Conservation (phyloP, 2,888 invertebrate species). For the Drosophila hamatofila region DNA sequence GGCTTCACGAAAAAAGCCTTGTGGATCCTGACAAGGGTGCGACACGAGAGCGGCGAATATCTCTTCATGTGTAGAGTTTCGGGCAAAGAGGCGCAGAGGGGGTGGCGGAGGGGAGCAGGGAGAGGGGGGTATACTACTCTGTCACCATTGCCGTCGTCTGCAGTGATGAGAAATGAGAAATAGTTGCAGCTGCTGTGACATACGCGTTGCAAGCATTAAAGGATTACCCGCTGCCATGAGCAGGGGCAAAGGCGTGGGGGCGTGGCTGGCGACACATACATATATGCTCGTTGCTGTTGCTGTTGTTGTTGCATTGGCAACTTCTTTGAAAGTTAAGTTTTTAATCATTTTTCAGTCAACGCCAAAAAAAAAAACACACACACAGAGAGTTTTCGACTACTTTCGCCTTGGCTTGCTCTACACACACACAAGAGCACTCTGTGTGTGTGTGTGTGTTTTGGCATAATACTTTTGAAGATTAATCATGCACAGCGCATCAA, state of each 20-base stretch:
- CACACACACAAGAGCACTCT: no score
- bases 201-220: conserved; percentile 73
- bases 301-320: conserved; percentile 46
- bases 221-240: conserved; percentile 60
- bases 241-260: conserved; percentile 9
- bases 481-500: conserved; percentile 66
- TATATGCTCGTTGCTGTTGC: conserved; percentile 18
- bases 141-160: conserved; percentile 55
- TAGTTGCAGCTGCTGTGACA: conserved; percentile 74
- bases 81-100: background rate
- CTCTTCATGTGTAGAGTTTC: background rate
- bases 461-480: conserved; percentile 54
- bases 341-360: conserved; percentile 72
- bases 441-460: conserved; percentile 15
- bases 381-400: conserved; percentile 22
- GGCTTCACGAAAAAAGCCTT: conserved; percentile 23
- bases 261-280: background rate
- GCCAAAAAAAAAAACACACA: conserved; percentile 13
- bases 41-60: conserved; percentile 4
- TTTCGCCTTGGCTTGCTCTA: conserved; percentile 22
- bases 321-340: conserved; percentile 72
- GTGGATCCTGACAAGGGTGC: conserved; percentile 38
- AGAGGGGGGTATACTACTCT: conserved; percentile 32
- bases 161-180: conserved; percentile 65
- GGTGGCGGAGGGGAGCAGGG: fast-evolving